phyloP scores from a whole-genome alignment of 2,888 invertebrate genomes.

The Lymantria dispar region DNA sequence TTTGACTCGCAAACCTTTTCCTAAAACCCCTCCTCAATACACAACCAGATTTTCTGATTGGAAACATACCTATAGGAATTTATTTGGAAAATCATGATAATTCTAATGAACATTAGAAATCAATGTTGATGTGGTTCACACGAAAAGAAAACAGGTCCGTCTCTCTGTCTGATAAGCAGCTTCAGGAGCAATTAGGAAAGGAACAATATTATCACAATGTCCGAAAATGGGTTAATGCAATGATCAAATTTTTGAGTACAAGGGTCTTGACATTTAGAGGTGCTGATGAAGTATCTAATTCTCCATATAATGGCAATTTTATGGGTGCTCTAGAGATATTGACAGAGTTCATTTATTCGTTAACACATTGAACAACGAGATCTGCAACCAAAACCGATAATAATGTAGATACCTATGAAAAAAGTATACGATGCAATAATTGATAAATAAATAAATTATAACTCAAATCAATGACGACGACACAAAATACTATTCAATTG shows the following conservation, averaged over 20 bases:
- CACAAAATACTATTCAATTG: slow-evolving; percentile 10
- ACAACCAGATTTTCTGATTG: slow-evolving; percentile 14
- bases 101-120: slow-evolving; percentile 13
- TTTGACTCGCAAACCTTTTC: background rate
- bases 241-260: slow-evolving; percentile 16
- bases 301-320: slow-evolving; percentile 11
- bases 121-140: slow-evolving; percentile 9
- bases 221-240: slow-evolving; percentile 16
- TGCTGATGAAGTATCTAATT: slow-evolving; percentile 12
- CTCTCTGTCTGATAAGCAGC: slow-evolving; percentile 10
- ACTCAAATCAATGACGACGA: slow-evolving; percentile 9
- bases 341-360: slow-evolving; percentile 6
- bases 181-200: slow-evolving; percentile 13
- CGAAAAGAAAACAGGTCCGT: slow-evolving; percentile 15
- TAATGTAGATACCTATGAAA: slow-evolving; percentile 13
- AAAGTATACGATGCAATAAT: slow-evolving; percentile 14
- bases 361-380: slow-evolving; percentile 7
- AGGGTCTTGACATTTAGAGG: slow-evolving; percentile 16
- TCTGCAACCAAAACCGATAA: slow-evolving; percentile 11
- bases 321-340: slow-evolving; percentile 10
- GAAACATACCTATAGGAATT: slow-evolving; percentile 9
- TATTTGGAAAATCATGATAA: slow-evolving; percentile 3
- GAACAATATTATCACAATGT: slow-evolving; percentile 15
- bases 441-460: slow-evolving; percentile 4
- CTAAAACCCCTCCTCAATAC: slow-evolving; percentile 8